A percentile compares a stretch with the other conserved stretches of the same genome.
These are phyloP conservation scores for Hippasteria phrygiana DNA, from an alignment of 53 echinoderm and acorn worm genomes.

Conservation along the genomic window DNA sequence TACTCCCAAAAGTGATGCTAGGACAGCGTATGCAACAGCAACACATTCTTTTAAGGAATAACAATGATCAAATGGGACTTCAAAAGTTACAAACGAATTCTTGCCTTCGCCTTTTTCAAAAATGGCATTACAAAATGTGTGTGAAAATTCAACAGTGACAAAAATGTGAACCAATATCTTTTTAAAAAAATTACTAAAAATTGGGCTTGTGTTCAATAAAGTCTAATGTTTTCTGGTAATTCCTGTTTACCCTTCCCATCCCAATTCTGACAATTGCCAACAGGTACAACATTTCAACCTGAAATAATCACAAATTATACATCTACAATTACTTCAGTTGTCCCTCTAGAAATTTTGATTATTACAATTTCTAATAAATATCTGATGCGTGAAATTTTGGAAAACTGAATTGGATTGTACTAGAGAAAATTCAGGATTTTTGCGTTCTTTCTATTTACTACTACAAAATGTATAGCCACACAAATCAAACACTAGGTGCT, in stretches of 20 bases:
- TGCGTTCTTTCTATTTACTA: slow-evolving; percentile 17
- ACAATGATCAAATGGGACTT: slow-evolving; percentile 58
- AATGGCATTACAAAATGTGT: slow-evolving; percentile 24
- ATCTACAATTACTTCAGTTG: slow-evolving; percentile 27
- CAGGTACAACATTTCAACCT: slow-evolving; percentile 4
- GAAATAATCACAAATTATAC: slow-evolving; percentile 5
- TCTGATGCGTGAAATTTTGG: background rate
- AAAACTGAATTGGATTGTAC: slow-evolving; percentile 25
- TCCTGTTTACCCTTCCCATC: background rate
- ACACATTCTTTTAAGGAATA: slow-evolving; percentile 44
- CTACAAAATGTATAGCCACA: slow-evolving; percentile 50
- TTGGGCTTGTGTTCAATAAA: background rate
- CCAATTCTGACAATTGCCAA: background rate
- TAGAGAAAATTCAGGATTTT: slow-evolving; percentile 16
- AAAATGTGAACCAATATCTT: slow-evolving; percentile 46
- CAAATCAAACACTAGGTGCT: slow-evolving; percentile 36
- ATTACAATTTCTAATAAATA: slow-evolving; percentile 53
- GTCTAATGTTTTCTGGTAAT: background rate
- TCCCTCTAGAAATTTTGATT: slow-evolving; percentile 16
- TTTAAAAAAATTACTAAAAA: slow-evolving; percentile 43
- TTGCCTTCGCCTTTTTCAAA: slow-evolving; percentile 38
- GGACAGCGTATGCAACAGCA: slow-evolving; percentile 55
- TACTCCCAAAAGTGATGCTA: slow-evolving; percentile 40
- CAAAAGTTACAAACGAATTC: slow-evolving; percentile 34
- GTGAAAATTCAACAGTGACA: slow-evolving; percentile 53